Base-by-base conservation (phyloP, 2,888 invertebrate species). In the Eupithecia vulgata region DNA sequence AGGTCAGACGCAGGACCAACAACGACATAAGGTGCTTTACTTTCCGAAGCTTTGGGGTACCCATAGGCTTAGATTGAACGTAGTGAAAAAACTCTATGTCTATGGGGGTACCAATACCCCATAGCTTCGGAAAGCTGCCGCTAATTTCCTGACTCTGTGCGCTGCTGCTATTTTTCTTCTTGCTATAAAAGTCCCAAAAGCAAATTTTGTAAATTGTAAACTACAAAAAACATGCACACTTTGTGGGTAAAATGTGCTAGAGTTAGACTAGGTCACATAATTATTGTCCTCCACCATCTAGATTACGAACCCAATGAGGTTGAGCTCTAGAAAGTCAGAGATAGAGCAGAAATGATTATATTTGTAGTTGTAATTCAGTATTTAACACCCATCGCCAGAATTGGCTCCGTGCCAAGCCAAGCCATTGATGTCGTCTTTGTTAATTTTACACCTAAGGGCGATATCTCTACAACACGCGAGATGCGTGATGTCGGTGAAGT, bases 361-460 rank as follows among this genome's bases (percentile, higher is more conserved):
- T 30, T 21, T 34, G 25, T 35, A 45, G 61, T 52, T 52, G 34
- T 70, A 64, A 70, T 57, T 64, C 37, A 70, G 45, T 70, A 17
- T 70, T 59, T 6, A 70, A 10, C 70, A 59, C 62, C 48, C 62
- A 67, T 70, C 8, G 15, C 59, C 25, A 10, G 25, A 15, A 1
- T 15, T 59, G 59, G 59, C 59, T 59, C 3, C 30, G 13, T 4
- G 59, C 59, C 59, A 25, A 59, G 59, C 59, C 30, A 25, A 59
- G 59, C 25, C 30, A 21, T 30, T 30, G 59, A 30, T 59, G 68
- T 68, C 68, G 68, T 69, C 42, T 71, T 68, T 68, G 71, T 73
- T 37, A 48, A 71, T 48, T 67, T 73, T 68, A 68, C 70, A 74
- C 71, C 62, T 68, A 65, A 66, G 48, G 65, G 48, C 68, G 57